Evolutionary conservation across 2,888 invertebrate species (phyloP), one percentile per base, ranked within the genome.

Genomic region (Actias luna): DNA sequence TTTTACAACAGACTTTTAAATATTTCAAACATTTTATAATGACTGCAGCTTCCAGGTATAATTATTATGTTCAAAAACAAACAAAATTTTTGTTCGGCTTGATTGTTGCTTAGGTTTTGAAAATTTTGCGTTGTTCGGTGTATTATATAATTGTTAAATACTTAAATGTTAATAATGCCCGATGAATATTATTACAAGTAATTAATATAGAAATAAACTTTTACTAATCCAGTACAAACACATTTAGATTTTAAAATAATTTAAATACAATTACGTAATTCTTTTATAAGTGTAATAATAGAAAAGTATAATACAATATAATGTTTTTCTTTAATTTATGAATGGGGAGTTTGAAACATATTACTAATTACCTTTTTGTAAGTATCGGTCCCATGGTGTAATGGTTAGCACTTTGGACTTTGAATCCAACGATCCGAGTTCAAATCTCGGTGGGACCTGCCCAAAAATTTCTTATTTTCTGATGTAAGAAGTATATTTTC

Each of bases 381-480:
- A 0, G 4, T 64, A 73, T 66, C 70, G 94, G 94, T 94, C 92
- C 94, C 94, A 94, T 94, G 94, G 94, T 94, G 94, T 95, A 95
- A 95, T 93, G 95, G 95, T 95, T 94, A 95, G 95, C 95, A 95
- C 95, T 95, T 94, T 95, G 95, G 95, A 95, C 95, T 95, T 93
- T 95, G 95, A 95, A 95, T 95, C 95, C 95, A 95, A 94, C 94
- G 95, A 95, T 95, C 95, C 94, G 95, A 95, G 95, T 95, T 95
- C 95, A 95, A 95, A 94, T 95, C 95, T 95, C 95, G 95, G 95
- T 95, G 95, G 95, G 92, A 95, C 95, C 95, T 90, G 1, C 18
- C 7, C 1, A 5, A n/a, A n/a, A 1, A 7, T 5, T 35, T 18
- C 5, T n/a, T 18, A 18, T 42, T 42, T 1, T 1, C 39, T 5